Evolutionary conservation across 1,140 invertebrate genomes (phyloP).

Genomic region (Drosophila biarmipes): DNA sequence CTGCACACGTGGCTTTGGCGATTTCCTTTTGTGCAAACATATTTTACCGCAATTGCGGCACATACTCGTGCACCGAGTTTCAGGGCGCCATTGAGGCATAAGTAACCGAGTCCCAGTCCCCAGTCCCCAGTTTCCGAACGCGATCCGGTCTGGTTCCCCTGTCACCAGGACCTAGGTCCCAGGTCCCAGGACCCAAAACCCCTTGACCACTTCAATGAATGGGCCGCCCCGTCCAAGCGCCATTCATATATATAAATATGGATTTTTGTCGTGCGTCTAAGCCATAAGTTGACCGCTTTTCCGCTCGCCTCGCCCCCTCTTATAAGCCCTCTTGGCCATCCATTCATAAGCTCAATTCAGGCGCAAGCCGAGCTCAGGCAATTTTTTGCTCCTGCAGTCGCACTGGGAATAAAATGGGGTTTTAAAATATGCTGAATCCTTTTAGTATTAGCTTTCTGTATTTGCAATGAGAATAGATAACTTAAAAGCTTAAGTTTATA

Average conservation of each 20-base stretch:
- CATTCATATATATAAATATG: constrained; percentile 71
- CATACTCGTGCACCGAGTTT: constrained; percentile 38
- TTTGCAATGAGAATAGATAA: no score
- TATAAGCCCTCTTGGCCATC: constrained; percentile 28
- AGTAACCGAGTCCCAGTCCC: constrained; percentile 50
- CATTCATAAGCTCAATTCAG: constrained; percentile 56
- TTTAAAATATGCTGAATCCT: not conserved
- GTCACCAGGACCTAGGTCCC: constrained; percentile 3
- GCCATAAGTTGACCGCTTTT: constrained; percentile 61
- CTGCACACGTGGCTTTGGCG: constrained; percentile 78
- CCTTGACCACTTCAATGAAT: constrained; percentile 7
- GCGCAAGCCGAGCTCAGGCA: constrained; percentile 41
- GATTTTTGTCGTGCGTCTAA: constrained; percentile 62
- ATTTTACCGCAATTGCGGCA: constrained; percentile 80
- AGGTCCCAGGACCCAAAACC: not conserved
- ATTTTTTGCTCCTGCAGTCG: constrained; percentile 5
- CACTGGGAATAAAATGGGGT: constrained; percentile 11
- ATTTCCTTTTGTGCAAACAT: constrained; percentile 82
- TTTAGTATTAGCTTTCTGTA: no score
- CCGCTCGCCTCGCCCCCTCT: constrained; percentile 11
- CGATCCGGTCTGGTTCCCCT: constrained; percentile 18
- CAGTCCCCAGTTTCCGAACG: constrained; percentile 3
- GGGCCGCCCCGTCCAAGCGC: constrained; percentile 24
- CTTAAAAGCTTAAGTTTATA: no score
- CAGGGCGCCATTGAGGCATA: constrained; percentile 67